These are phyloP conservation scores for Mythimna vitellina DNA, from an alignment of 2,888 invertebrate species.

Conservation along the genomic window DNA sequence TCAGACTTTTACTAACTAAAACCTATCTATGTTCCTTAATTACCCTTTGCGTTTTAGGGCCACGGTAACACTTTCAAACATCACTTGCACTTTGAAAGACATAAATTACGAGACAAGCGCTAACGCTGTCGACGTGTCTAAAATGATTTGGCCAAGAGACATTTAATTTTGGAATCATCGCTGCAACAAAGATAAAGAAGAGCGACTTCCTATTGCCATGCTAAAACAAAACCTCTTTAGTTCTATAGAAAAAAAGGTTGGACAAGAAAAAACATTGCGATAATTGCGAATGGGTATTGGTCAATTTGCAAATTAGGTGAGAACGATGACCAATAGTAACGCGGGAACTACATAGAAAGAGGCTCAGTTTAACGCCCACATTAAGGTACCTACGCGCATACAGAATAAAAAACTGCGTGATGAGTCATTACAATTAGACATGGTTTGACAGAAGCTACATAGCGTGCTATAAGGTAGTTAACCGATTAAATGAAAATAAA, in stretches of 20 bases:
- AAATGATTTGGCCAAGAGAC: too few relatives aligned
- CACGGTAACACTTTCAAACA: too few relatives aligned
- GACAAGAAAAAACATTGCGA: conserved; percentile 8
- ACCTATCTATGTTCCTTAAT: too few relatives aligned
- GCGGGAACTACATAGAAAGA: conserved; percentile 16
- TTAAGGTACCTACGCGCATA: conserved; percentile 14
- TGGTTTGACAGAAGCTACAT: not conserved
- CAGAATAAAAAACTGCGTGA: conserved; percentile 10
- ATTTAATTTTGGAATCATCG: too few relatives aligned
- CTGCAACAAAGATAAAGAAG: too few relatives aligned
- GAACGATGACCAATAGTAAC: conserved; percentile 29
- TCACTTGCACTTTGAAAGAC: too few relatives aligned
- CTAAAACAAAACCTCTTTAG: not conserved
- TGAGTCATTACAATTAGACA: conserved; percentile 31
- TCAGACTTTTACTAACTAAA: too few relatives aligned
- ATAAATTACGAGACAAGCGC: too few relatives aligned
- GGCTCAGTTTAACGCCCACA: conserved; percentile 30
- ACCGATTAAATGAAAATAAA: not conserved
- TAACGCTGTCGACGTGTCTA: too few relatives aligned
- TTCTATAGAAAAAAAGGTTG: not conserved
- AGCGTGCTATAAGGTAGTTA: not conserved
- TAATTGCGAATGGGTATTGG: conserved; percentile 26
- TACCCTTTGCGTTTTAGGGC: too few relatives aligned
- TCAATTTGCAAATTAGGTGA: conserved; percentile 13
- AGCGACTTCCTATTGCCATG: not conserved